phyloP scores from a whole-genome alignment of 1,140 invertebrate genomes.

The Nasonia vitripennis region DNA sequence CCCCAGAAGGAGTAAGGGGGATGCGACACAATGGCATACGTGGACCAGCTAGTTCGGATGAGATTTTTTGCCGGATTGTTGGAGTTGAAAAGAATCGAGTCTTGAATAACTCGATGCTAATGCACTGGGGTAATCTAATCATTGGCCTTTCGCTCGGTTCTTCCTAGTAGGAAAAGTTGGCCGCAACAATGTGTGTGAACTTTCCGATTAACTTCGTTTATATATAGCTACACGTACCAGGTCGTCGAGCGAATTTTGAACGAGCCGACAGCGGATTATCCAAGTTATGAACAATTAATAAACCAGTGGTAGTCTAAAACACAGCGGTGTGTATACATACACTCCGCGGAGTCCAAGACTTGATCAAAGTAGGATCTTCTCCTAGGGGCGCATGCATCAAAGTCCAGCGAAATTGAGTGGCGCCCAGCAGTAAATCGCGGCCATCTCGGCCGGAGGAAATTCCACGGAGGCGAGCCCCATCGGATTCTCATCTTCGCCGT shows the following conservation, averaged over 20 bases:
- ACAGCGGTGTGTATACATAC: no score
- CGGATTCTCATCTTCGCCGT: constrained; percentile 33
- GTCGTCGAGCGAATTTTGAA: no score
- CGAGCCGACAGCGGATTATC: not conserved
- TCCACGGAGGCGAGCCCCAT: constrained; percentile 16
- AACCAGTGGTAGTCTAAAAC: no score
- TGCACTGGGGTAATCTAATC: not conserved
- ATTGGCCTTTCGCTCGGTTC: not conserved
- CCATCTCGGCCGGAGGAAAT: constrained; percentile 9
- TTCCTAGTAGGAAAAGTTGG: not conserved
- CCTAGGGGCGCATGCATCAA: not conserved
- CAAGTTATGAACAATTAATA: no score
- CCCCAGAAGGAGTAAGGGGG: not conserved
- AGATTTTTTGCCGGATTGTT: not conserved
- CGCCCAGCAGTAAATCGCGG: not conserved
- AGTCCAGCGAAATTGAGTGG: not conserved
- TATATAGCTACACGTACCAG: no score
- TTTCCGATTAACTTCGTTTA: no score
- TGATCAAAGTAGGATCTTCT: not conserved
- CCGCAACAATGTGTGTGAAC: not conserved
- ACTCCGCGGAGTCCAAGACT: no score
- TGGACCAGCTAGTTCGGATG: not conserved
- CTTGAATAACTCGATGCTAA: not conserved
- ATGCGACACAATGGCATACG: no score
- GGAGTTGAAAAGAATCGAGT: not conserved